phyloP scores from a whole-genome alignment of 2,113 vertebrate species.

The Crotophaga sulcirostris region DNA sequence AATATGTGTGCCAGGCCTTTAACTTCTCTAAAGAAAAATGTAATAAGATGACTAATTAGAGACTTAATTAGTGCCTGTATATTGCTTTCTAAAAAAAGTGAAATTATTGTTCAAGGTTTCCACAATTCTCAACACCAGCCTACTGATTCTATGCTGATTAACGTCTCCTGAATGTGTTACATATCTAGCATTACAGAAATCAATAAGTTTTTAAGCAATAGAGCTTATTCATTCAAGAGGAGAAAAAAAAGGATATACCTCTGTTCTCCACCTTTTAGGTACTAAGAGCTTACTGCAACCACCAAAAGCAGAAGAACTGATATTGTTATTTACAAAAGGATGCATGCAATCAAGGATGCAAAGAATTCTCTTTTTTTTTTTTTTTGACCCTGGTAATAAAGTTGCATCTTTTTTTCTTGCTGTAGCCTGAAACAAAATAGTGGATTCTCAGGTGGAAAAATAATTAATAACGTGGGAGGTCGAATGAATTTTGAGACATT shows the following conservation, averaged over 20 bases:
- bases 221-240: not conserved
- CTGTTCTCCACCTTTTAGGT: not conserved
- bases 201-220: not conserved
- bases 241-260: not conserved
- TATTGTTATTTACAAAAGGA: not conserved
- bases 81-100: not conserved
- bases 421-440: constrained; percentile 51
- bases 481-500: constrained; percentile 49
- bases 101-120: not conserved
- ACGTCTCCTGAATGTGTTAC: not conserved
- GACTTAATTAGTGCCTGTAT: constrained; percentile 21
- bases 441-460: constrained; percentile 55
- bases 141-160: not conserved
- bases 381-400: not conserved
- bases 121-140: not conserved
- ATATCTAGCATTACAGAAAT: not conserved
- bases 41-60: constrained; percentile 7
- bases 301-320: not conserved
- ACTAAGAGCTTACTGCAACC: not conserved
- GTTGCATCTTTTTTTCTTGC: not conserved
- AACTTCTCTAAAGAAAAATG: not conserved
- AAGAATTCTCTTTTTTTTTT: not conserved
- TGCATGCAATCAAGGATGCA: not conserved
- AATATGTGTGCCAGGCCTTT: not conserved
- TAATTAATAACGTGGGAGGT: constrained; percentile 62